Conservation (phyloP, 1,140 invertebrate genomes). For the Gryllus bimaculatus region DNA sequence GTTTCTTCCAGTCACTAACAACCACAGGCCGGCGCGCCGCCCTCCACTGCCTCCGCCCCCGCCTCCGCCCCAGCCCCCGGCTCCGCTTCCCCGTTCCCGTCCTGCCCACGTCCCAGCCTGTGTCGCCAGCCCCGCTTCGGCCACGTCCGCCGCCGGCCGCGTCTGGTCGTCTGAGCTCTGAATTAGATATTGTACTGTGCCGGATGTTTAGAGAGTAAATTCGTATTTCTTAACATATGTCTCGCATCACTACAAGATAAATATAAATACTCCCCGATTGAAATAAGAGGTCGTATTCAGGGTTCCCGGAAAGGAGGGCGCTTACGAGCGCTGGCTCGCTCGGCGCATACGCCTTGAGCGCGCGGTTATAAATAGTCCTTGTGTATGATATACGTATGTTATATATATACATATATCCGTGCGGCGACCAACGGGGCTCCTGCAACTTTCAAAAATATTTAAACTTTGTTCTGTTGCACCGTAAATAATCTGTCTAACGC, state of each 20-base stretch:
- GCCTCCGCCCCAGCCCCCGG: too few relatives aligned
- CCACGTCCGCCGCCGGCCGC: too few relatives aligned
- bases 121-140: too few relatives aligned
- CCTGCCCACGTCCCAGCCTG: too few relatives aligned
- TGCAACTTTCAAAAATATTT: slow-evolving; percentile 19
- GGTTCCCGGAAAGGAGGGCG: slow-evolving; percentile 17
- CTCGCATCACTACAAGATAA: slow-evolving; percentile 18
- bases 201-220: slow-evolving; percentile 22
- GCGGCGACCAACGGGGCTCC: slow-evolving; percentile 8
- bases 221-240: slow-evolving; percentile 20
- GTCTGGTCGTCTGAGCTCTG: slow-evolving; percentile 11
- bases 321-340: too few relatives aligned
- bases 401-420: slow-evolving; percentile 6
- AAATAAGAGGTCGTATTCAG: slow-evolving; percentile 20
- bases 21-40: too few relatives aligned
- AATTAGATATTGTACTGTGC: slow-evolving; percentile 20
- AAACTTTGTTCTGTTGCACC: slow-evolving; percentile 18
- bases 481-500: slow-evolving; percentile 16
- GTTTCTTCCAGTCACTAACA: too few relatives aligned
- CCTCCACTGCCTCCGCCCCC: too few relatives aligned
- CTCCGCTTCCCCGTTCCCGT: too few relatives aligned
- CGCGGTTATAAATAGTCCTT: slow-evolving; percentile 18
- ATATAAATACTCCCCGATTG: slow-evolving; percentile 19
- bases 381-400: slow-evolving; percentile 16
- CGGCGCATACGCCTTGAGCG: too few relatives aligned